Evolutionary conservation across 2,797 vertebrate genomes (phyloP).

Genomic region (Mormyrus hasselquistii): DNA sequence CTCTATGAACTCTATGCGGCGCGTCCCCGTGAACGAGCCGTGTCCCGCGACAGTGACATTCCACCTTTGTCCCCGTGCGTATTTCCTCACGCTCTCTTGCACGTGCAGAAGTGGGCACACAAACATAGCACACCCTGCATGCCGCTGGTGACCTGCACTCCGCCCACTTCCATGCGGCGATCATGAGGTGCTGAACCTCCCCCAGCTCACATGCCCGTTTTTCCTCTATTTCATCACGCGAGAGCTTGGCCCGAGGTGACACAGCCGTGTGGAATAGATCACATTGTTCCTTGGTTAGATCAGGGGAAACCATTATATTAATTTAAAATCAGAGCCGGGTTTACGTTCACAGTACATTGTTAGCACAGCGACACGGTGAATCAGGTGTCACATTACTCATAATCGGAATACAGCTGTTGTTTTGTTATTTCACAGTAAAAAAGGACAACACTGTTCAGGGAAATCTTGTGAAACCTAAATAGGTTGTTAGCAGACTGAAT

Average conservation of each 20-base stretch:
- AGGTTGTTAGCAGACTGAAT: background rate
- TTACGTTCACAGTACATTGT: background rate
- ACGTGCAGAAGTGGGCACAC: background rate
- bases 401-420: background rate
- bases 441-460: background rate
- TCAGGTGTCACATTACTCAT: background rate
- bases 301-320: background rate
- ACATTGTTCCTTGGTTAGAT: background rate
- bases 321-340: background rate
- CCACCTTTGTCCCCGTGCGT: background rate
- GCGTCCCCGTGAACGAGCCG: constrained; percentile 21
- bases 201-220: background rate
- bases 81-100: constrained; percentile 15
- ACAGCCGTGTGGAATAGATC: background rate
- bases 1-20: background rate
- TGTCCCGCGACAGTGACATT: background rate
- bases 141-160: background rate
- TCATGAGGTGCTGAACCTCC: background rate
- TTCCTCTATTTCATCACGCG: background rate
- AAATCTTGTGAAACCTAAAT: background rate
- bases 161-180: background rate
- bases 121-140: background rate
- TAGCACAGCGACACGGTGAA: background rate
- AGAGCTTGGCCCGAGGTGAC: background rate
- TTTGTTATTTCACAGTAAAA: background rate